Conservation (phyloP, 1,140 invertebrate species). For the Tetragonula clypearis region DNA sequence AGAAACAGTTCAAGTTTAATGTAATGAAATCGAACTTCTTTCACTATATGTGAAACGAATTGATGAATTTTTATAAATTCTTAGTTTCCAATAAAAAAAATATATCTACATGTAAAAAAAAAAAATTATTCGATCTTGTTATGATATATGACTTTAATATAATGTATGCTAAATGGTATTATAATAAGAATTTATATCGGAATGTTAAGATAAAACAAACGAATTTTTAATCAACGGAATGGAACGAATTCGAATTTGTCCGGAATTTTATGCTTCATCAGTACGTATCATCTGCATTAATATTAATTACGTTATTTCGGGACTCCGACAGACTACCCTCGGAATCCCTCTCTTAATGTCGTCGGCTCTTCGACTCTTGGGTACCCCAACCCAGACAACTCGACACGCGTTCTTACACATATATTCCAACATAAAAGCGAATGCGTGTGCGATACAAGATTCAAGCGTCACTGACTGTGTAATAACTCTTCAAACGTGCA, state of each 20-base stretch:
- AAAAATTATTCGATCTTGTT: neutral
- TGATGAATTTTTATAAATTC: neutral
- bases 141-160: neutral
- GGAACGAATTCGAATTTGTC: neutral
- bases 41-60: neutral
- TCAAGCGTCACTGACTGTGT: conserved; percentile 28
- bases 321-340: conserved; percentile 38
- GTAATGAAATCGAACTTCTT: neutral
- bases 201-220: neutral
- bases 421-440: conserved; percentile 45
- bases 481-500: conserved; percentile 45
- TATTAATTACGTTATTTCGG: conserved; percentile 51
- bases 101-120: neutral
- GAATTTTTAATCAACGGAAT: neutral
- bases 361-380: conserved; percentile 36
- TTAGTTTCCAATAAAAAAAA: too few relatives aligned
- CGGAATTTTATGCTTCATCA: conserved; percentile 24
- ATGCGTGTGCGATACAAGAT: conserved; percentile 31
- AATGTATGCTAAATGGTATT: neutral
- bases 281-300: conserved; percentile 21
- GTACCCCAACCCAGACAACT: conserved; percentile 46
- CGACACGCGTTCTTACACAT: conserved; percentile 55
- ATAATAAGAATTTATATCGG: too few relatives aligned
- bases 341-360: conserved; percentile 47
- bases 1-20: neutral